Base-by-base conservation (phyloP, 2,888 invertebrate genomes). In the Lycophotia porphyrea region DNA sequence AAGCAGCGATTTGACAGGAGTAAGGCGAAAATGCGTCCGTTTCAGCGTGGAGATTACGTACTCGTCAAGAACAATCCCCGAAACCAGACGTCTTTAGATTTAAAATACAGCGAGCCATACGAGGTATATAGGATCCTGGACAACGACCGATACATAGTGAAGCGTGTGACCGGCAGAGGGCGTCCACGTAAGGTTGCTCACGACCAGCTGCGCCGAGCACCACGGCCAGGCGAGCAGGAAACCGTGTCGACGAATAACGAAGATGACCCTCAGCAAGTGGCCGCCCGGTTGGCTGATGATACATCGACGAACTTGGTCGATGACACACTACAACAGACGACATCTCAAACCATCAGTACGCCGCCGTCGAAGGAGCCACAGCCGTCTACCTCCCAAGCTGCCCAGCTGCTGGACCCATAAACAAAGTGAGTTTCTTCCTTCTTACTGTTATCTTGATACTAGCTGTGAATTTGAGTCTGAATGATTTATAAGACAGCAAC, bases 81-180 rank as follows among this genome's bases (percentile, higher is more conserved):
- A 1, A 78, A 80, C 18, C 80, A 80, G 34, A 82, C 78, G 0
- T 78, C 68, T 9, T n/a, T 83, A 3, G 78, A 80, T 13, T n/a
- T 71, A 0, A 82, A 82, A 44, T 82, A 52, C 21, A 82, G 75
- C 11, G 80, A 70, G 1, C 80, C 81, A 5, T 80, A 72, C 34
- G 71, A 71, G 24, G 27, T 80, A 8, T 27, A 0, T 2, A 27
- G 60, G 15, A 27, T 80, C 2, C 15, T 78, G 27, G 71, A 81
- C 2, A 74, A 72, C 18, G 74, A 81, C 65, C 68, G 76, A 5
- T 80, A 67, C 24, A 5, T 73, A 1, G 66, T 73, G 3, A 73
- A 73, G 21, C 18, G 24, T 5, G 73, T 73, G 1, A 9, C 7
- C 0, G 73, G 67, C 2, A 44, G 60, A 49, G 73, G 73, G 18